Base-by-base conservation (phyloP, 2,113 vertebrate genomes). In the Gnathochromis pfefferi region DNA sequence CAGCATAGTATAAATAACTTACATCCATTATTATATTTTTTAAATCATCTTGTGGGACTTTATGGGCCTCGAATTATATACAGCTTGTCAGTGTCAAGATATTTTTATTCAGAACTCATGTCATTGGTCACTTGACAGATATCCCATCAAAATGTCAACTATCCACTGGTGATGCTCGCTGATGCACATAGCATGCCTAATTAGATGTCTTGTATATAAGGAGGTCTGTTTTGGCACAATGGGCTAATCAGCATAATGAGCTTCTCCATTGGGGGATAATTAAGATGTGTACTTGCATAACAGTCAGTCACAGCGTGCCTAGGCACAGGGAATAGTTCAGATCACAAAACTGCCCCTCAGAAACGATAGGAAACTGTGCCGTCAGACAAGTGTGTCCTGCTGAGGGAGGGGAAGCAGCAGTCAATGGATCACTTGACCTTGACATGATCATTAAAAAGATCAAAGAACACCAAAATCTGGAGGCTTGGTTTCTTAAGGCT, bases 191-290 rank as follows among this genome's bases (percentile, higher is more conserved):
- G 85, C 91, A 89, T 91, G 73, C 80, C 91, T 94, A 96, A 96
- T 96, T 95, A 95, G 87, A 94, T 93, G 91, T 92, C 92, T 91
- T 86, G 90, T 93, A 85, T 93, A 90, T 92, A 87, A 81, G 84
- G 81, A 49, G 57, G 73, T 16, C 88, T 83, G 87, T 91, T 88
- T 92, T 95, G 91, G 93, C 90, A 90, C 93, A 90, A 93, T 90
- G 90, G 92, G 85, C 88, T 95, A 94, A 95, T 96, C 92, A 95
- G 85, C 87, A 93, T 95, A 95, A 96, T 94, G 92, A 95, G 92
- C 83, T 81, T 92, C 94, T 92, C 87, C 87, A 87, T 83, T 92
- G 93, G 90, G 91, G 93, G 90, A 96, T 94, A 96, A 96, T 96
- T 96, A 96, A 90, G 94, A 91, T 91, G 91, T 92, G 87, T 93